Conservation (phyloP, 2,888 invertebrate genomes). For the Lithophane leautieri region DNA sequence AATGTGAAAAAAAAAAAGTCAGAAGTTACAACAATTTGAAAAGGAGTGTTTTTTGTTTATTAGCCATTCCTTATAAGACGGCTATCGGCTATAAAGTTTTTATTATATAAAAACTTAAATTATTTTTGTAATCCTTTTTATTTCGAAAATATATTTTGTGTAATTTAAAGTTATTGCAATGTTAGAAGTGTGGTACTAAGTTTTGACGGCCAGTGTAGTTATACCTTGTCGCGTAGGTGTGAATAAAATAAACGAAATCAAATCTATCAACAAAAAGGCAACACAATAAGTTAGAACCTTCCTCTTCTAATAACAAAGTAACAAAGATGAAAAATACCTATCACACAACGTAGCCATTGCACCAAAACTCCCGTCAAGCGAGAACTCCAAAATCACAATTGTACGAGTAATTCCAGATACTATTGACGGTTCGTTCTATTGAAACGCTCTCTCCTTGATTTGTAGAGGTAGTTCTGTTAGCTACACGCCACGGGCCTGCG, state of each 20-base stretch:
- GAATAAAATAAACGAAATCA: not conserved
- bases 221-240: not conserved
- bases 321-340: not conserved
- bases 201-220: too few species aligned
- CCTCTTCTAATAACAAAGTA: not conserved
- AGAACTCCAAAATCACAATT: conserved; percentile 39
- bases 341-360: not conserved
- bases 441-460: conserved; percentile 60
- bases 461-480: conserved; percentile 54
- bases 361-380: conserved; percentile 2
- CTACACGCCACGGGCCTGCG: conserved; percentile 62
- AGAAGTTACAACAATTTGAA: too few species aligned
- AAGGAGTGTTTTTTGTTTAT: too few species aligned
- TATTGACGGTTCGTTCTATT: conserved; percentile 50
- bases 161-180: too few species aligned
- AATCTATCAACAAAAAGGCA: not conserved
- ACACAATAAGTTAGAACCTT: not conserved
- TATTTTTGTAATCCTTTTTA: too few species aligned
- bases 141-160: too few species aligned
- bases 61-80: too few species aligned
- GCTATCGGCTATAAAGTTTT: too few species aligned
- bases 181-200: too few species aligned
- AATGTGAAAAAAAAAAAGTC: too few species aligned
- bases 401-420: conserved; percentile 39
- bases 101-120: too few species aligned